Base-by-base conservation (phyloP, 2,113 vertebrate genomes). In the Chauna torquata region DNA sequence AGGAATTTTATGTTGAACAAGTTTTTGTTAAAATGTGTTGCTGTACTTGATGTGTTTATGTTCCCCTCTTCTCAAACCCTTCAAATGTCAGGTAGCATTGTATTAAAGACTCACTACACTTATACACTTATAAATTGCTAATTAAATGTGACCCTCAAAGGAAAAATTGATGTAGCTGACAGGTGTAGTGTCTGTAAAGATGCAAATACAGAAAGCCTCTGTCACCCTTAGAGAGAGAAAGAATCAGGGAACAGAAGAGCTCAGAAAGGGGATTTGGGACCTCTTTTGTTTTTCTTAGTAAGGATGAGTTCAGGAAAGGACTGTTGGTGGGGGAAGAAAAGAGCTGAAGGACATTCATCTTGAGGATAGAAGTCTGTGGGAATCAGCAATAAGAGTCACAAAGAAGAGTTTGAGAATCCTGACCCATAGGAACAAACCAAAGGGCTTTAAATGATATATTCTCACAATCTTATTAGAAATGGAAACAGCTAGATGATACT, bases 31-130 rank as follows among this genome's bases (percentile, higher is more conserved):
- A 72, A 69, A 55, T 59, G 6, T 47, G 6, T 64, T 64, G 7
- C 5, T 80, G 10, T 64, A 1, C 4, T 76, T 82, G 15, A 38
- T 0, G 0, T 3, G 2, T 66, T 17, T 45, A 8, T 66, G 16
- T 18, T 88, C 5, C 10, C 5, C 3, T 38, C 7, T 52, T 54
- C 54, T 77, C 23, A 38, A 15, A 38, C 2, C 3, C 11, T 61
- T 78, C 55, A 12, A 19, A 16, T 27, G 7, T 38, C 79, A 82
- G 16, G 4, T 38, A 30, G 3, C 44, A 64, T 6, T 50, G 25
- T 18, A n/a, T 82, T 45, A 61, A 70, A 42, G 11, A 13, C 34
- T 75, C 10, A 4, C 75, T 66, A 14, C 9, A 20, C 25, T 58
- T 57, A 61, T 66, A 14, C 9, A 20, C 25, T 58, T 57, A 61